Conservation (phyloP, 2,797 vertebrate genomes). For the Myotis planiceps region DNA sequence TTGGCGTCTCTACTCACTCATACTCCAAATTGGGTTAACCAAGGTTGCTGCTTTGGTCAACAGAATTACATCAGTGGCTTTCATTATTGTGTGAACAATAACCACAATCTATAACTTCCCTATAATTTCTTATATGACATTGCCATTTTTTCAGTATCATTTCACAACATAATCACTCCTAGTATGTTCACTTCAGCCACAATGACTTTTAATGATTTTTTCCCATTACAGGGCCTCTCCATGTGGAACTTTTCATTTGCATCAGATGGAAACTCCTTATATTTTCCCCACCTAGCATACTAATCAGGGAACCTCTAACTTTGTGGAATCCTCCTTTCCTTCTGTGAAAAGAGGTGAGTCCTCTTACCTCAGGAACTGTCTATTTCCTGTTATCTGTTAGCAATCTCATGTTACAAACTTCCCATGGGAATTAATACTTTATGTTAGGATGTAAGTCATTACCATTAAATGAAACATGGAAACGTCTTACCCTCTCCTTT, state of each 20-base stretch:
- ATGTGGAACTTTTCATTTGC: neutral
- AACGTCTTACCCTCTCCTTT: neutral
- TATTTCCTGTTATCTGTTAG: neutral
- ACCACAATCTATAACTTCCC: neutral
- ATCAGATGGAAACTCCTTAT: neutral
- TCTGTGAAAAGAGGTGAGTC: neutral
- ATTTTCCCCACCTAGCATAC: neutral
- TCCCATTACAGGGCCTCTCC: neutral
- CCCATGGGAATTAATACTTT: neutral
- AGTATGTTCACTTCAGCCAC: neutral
- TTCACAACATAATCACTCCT: neutral
- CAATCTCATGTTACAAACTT: neutral
- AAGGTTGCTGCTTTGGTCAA: neutral
- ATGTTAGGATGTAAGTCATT: neutral
- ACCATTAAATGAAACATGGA: neutral
- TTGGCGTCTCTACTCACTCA: neutral
- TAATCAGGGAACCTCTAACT: neutral
- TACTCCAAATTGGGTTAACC: neutral
- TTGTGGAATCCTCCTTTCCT: neutral
- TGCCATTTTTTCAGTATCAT: neutral
- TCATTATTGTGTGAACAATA: neutral
- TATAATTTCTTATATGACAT: neutral
- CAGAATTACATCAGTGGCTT: neutral
- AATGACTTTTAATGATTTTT: neutral
- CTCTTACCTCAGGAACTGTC: neutral